Base-by-base conservation (phyloP, 1,140 invertebrate genomes). In the Heliconius eleuchia region DNA sequence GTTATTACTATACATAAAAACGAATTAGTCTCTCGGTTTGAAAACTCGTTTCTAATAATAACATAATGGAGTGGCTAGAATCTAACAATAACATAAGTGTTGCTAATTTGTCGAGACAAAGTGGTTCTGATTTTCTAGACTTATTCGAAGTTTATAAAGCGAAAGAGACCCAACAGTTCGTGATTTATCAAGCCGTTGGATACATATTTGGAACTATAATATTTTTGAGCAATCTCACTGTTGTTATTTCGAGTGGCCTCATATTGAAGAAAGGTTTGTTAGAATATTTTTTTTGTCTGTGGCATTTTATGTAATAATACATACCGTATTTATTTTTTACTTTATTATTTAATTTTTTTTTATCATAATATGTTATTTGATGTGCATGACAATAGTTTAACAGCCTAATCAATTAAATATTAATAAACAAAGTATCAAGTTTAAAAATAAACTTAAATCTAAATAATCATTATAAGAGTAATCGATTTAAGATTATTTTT, bases 171-270 rank as follows among this genome's bases (percentile, higher is more conserved):
- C 85, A 91, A 76, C 87, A 92, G 70, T 83, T 92, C 60, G 76
- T 85, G 3, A 76, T 78, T 52, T 93, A 91, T 74, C 90, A 83
- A 82, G 83, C 73, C 3, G 82, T 91, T 0, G 88, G 89, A n/a
- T 94, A 90, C 76, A 79, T 94, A 6, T 84, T 96, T 73, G 95
- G 95, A 1, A 83, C 85, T 5, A 76, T 96, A 13, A 95, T 95
- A 75, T 93, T 96, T 71, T 72, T 95, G 5, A 92, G 95, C 76
- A 96, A 96, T 86, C 83, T 95, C 27, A 91, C 93, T 1, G 95
- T 96, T n/a, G 95, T 96, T 16, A 87, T 96, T 76, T 96, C 95
- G 3, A 96, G 95, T 87, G 95, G 95, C 74, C 86, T 96, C 3
- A 94, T 96, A 76, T 86, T 96, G 52, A 95, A 92, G 85, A 95